phyloP scores from a whole-genome alignment of 2,797 vertebrate genomes.

The Sebastes vulpes region DNA sequence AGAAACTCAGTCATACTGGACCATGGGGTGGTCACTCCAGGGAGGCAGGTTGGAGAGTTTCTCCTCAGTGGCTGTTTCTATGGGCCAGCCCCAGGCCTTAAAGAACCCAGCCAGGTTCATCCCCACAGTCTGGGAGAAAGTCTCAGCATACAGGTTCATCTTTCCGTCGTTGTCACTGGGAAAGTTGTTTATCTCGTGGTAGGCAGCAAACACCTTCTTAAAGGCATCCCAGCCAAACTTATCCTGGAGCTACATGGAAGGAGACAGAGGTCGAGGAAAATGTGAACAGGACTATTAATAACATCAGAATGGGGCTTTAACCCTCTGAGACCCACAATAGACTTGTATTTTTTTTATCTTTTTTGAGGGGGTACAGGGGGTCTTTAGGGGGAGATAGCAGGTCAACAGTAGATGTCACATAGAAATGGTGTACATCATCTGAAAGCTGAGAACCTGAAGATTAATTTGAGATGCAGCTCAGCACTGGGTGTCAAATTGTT shows the following conservation, averaged over 20 bases:
- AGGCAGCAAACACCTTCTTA: conserved; percentile 83
- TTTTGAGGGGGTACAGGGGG: too few species aligned
- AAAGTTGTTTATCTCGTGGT: conserved; percentile 77
- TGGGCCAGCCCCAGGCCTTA: conserved; percentile 90
- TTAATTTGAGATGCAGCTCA: too few species aligned
- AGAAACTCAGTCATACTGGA: conserved; percentile 44
- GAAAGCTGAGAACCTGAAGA: too few species aligned
- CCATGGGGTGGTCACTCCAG: conserved; percentile 89
- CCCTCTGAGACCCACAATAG: too few species aligned
- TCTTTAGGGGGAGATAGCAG: too few species aligned
- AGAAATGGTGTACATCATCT: too few species aligned
- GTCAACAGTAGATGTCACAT: too few species aligned
- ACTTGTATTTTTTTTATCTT: too few species aligned
- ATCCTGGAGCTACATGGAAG: background rate
- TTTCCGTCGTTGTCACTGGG: conserved; percentile 81
- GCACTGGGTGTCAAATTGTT: too few species aligned
- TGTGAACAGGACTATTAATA: too few species aligned
- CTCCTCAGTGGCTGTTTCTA: conserved; percentile 24
- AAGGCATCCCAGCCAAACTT: conserved; percentile 88
- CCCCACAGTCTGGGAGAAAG: conserved; percentile 84
- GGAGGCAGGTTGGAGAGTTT: conserved; percentile 81
- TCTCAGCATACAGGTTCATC: conserved; percentile 67
- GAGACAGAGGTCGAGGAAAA: background rate
- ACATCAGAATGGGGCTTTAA: too few species aligned
- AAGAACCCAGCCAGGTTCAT: conserved; percentile 87